Base-by-base conservation (phyloP, 2,888 invertebrate genomes). In the Sinelater perroti region DNA sequence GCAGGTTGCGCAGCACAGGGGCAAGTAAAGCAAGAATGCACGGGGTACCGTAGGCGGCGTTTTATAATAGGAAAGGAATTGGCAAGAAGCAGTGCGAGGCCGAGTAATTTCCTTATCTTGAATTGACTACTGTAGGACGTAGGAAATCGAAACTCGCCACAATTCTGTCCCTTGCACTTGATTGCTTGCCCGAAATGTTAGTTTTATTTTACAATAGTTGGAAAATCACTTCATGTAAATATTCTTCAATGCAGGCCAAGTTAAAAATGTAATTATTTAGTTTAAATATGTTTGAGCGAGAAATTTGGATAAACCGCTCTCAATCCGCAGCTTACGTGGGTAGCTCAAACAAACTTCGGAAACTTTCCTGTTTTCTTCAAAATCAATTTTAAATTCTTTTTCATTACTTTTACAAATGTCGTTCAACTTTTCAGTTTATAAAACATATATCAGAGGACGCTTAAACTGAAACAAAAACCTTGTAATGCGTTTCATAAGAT, bases 91-190 rank as follows among this genome's bases (percentile, higher is more conserved):
- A 53, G 58, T 53, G 58, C 49, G 58, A 56, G 58, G 42, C 42
- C 40, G 58, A 58, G 58, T 58, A 58, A 58, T 58, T 58, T 58
- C 58, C 58, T 58, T 42, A 52, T 52, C 58, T 58, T 58, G 47
- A 53, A 58, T 58, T 58, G 58, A 58, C 58, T 50, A 56, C 50
- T 58, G 52, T 49, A 58, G 58, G 58, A 58, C 52, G 47, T 58
- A 58, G 58, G 58, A 58, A 58, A 58, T 58, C 58, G 58, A 58
- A 58, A 58, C 58, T 52, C 58, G 53, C 58, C 53, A 58, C 52
- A 58, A 58, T 58, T 58, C 53, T 53, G 58, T 52, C 52, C 53
- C 58, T 58, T 47, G 40, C 52, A 58, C 52, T 55, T 58, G 58
- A 58, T 58, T 58, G 58, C 58, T 58, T 58, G 47, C 57, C 52